Base-by-base conservation (phyloP, 2,797 vertebrate genomes). In the Lutra lutra region DNA sequence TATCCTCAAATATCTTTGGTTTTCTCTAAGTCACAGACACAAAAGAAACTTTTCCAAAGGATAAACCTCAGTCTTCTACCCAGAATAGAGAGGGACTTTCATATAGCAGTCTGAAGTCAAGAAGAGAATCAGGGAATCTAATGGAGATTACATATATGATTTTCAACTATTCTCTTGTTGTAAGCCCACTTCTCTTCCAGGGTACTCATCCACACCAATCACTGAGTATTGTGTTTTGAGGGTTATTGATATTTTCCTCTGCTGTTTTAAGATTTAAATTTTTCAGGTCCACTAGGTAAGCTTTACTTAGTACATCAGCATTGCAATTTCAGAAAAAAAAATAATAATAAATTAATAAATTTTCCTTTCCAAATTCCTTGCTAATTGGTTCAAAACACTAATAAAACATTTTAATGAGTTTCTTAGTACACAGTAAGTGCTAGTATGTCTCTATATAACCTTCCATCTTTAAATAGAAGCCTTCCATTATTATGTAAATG, bases 121-220 rank as follows among this genome's bases (percentile, higher is more conserved):
- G 13, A 82, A 86, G 27, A 80, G 21, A 70, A 60, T 14, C 6
- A 11, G 43, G 7, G 32, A 40, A 54, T 23, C 13, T 29, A 46
- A 86, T 27, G 10, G 35, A 77, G 4, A 11, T 13, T 35, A 35
- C 4, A 8, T 15, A 21, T 9, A 27, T 27, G 5, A 17, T 32
- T 14, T 83, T 68, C 72, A 85, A 51, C 11, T 62, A 15, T 48
- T 12, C 6, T 86, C 11, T 46, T 79, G 8, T 14, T 68, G 0
- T 48, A 29, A 62, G 2, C 4, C 1, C 25, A 46, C 32, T 86
- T 68, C 51, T 54, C 3, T 25, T 32, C 8, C 7, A 51, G 54
- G 15, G 10, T n/a, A 9, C 0, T 11, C 12, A 29, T 2, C 12
- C 23, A 40, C 2, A 72, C 0, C 7, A 54, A 1, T 23, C 18